Conservation (phyloP, 2,113 vertebrate species). For the Suricata suricatta region DNA sequence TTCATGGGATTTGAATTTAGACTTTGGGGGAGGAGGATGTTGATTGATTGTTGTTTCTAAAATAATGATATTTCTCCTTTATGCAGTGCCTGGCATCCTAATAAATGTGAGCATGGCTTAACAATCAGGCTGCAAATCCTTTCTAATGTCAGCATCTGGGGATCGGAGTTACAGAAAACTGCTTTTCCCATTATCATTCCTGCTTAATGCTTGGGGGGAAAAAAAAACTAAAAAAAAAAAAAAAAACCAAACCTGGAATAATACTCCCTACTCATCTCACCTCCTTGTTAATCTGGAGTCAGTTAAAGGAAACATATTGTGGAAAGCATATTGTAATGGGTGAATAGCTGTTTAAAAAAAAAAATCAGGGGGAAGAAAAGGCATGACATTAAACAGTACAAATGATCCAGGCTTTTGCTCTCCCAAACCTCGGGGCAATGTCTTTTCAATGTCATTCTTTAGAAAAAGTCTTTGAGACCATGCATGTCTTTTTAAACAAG, state of each 20-base stretch:
- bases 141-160: constrained; percentile 64
- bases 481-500: constrained; percentile 74
- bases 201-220: background rate
- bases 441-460: constrained; percentile 81
- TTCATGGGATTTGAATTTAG: background rate
- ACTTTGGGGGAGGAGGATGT: background rate
- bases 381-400: constrained; percentile 72
- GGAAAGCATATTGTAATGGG: constrained; percentile 66
- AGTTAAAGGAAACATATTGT: constrained; percentile 72
- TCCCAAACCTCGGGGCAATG: constrained; percentile 71
- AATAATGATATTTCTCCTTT: constrained; percentile 4
- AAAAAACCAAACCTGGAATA: background rate
- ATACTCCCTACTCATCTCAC: constrained; percentile 14
- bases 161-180: constrained; percentile 37
- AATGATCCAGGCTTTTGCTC: constrained; percentile 76
- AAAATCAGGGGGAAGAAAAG: background rate
- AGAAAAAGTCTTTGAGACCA: constrained; percentile 75
- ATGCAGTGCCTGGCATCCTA: constrained; percentile 28
- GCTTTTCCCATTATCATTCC: constrained; percentile 20
- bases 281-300: constrained; percentile 68
- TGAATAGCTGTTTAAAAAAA: constrained; percentile 55
- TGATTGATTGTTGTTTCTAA: background rate
- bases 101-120: constrained; percentile 68
- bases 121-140: constrained; percentile 56
- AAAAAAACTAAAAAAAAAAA: background rate